These are phyloP conservation scores for Pseudopodoces humilis DNA, from an alignment of 2,113 vertebrate species.

Conservation along the genomic window DNA sequence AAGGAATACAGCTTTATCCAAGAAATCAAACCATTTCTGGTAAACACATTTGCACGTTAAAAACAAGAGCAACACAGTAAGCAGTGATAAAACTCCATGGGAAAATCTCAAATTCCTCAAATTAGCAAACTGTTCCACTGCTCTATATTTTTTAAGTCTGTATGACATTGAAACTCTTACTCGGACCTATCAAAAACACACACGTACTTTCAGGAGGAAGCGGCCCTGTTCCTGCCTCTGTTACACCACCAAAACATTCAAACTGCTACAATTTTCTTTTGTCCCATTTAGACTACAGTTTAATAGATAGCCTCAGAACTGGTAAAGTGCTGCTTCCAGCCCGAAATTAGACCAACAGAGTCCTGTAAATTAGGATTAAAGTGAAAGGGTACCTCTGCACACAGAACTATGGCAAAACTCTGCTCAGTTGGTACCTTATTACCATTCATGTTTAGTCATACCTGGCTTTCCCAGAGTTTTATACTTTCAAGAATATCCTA, in stretches of 20 bases:
- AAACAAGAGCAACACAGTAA: background rate
- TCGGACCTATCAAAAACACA: background rate
- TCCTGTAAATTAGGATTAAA: background rate
- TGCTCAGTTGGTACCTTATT: background rate
- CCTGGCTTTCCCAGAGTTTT: background rate
- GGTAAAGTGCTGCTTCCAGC: background rate
- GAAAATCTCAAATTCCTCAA: background rate
- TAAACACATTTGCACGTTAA: background rate
- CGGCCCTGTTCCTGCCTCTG: background rate
- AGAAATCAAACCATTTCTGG: background rate
- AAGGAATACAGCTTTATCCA: background rate
- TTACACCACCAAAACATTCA: background rate
- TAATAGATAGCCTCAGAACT: background rate
- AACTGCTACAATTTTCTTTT: background rate
- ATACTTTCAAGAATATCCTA: background rate
- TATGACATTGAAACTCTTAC: background rate
- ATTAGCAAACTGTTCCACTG: background rate
- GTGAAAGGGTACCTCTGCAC: background rate
- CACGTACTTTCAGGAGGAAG: background rate
- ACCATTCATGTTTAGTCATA: background rate
- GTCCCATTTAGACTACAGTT: background rate
- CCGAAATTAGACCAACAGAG: background rate
- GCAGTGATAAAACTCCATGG: accelerated
- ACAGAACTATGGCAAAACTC: background rate
- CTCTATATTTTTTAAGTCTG: background rate